Base-by-base conservation (phyloP, 2,888 invertebrate genomes). In the Mythimna albipuncta region DNA sequence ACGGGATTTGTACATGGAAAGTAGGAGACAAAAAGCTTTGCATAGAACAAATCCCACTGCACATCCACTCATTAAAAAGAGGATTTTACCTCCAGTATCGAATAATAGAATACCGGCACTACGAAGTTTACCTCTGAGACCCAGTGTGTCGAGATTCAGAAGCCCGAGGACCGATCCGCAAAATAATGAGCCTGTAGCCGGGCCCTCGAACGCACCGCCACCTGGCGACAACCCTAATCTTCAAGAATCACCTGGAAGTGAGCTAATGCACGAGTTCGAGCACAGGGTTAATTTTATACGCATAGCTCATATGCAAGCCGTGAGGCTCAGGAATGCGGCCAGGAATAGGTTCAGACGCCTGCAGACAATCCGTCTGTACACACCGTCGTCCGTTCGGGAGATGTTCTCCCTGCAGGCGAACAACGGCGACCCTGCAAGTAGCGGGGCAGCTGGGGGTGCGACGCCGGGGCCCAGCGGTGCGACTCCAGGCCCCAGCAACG, bases 311-410 rank as follows among this genome's bases (percentile, higher is more conserved):
- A 92, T 95, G 90, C 94, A 94, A 82, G 94, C 94, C 19, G 92
- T 94, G 2, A 89, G 95, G 67, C 82, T 95, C 58, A 88, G 95
- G 70, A 94, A 95, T 74, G 95, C 95, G 0, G 94, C 95, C 4
- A 88, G 96, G 64, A 94, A 91, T 64, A 88, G 95, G 59, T 93
- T 93, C 77, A 87, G 96, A 50, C 93, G 95, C 16, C 83, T 95
- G 71, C 96, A 96, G 78, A 94, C 95, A 0, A 94, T 96, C 57
- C 92, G 95, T 5, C 76, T 96, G 44, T 96, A 94, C 71, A 93
- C 95, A 26, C 95, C 96, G 4, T 94, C 95, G 2, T 94, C 95
- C 2, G 93, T 95, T 54, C 90, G 95, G 16, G 95, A 95, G 79
- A 95, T 95, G 93, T 94, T 95, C 79, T 88, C 93, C 19, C 83